phyloP scores from a whole-genome alignment of 2,888 invertebrate genomes.

The Leptinotarsa rubiginosa region DNA sequence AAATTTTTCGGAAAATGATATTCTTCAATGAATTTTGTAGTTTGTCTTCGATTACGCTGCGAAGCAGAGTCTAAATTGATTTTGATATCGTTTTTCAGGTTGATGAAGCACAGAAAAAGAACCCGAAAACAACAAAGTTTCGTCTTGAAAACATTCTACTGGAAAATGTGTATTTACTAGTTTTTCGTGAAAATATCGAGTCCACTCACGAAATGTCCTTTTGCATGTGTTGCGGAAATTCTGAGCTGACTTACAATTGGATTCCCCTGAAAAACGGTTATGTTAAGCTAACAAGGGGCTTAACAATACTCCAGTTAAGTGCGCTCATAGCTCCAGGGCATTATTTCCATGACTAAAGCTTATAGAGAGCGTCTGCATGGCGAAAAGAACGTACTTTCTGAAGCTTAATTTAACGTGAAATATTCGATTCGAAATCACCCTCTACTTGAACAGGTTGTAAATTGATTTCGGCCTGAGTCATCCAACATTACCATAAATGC shows the following conservation, averaged over 20 bases:
- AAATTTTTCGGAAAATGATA: too few relatives aligned
- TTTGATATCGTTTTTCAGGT: too few relatives aligned
- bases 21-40: too few relatives aligned
- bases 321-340: conserved; percentile 67
- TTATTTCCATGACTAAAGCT: conserved; percentile 72
- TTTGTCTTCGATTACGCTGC: too few relatives aligned
- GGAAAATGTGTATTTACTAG: too few relatives aligned
- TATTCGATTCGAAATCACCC: conserved; percentile 55
- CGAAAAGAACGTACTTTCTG: conserved; percentile 42
- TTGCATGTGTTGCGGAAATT: neutral
- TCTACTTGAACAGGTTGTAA: conserved; percentile 13
- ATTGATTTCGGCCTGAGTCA: conserved; percentile 34
- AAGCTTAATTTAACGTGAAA: conserved; percentile 62
- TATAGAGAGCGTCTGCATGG: conserved; percentile 54
- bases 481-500: conserved; percentile 32
- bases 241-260: conserved; percentile 8
- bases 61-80: too few relatives aligned
- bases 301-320: conserved; percentile 61
- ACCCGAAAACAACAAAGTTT: too few relatives aligned
- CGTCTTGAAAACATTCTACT: too few relatives aligned
- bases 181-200: too few relatives aligned
- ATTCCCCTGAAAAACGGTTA: conserved; percentile 32
- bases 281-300: conserved; percentile 36
- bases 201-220: neutral
- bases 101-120: too few relatives aligned